Percentiles rank a stretch among this genome's conserved stretches.
phyloP scores from a whole-genome alignment of 2,888 invertebrate genomes.

The Stratiomys singularior region DNA sequence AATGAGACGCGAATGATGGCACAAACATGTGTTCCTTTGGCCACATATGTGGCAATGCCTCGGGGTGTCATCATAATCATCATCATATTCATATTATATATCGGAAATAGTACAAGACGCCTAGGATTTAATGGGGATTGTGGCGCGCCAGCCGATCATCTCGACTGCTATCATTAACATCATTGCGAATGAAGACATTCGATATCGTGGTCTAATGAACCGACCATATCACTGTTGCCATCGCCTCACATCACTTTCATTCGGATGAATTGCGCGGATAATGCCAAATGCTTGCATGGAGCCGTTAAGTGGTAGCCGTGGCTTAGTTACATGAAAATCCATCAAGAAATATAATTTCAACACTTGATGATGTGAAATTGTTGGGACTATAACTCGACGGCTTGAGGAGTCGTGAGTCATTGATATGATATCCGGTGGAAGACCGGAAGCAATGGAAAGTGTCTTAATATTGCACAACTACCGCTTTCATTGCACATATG shows the following conservation, averaged over 20 bases:
- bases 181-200: constrained; percentile 43
- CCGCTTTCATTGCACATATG: too few relatives aligned
- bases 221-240: constrained; percentile 26
- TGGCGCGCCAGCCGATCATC: constrained; percentile 13
- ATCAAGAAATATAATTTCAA: constrained; percentile 16
- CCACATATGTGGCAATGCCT: constrained; percentile 36
- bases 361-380: constrained; percentile 31
- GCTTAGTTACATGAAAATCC: neutral
- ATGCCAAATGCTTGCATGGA: constrained; percentile 12
- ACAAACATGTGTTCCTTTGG: constrained; percentile 30
- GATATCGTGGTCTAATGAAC: constrained; percentile 39
- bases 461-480: too few relatives aligned
- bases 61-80: constrained; percentile 43
- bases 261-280: constrained; percentile 28
- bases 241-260: constrained; percentile 12
- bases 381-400: neutral
- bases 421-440: neutral
- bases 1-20: constrained; percentile 19
- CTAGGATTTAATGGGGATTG: constrained; percentile 20
- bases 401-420: neutral
- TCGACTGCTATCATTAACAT: constrained; percentile 21
- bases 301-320: neutral
- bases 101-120: constrained; percentile 41
- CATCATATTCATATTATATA: constrained; percentile 42
- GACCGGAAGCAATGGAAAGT: neutral